These are phyloP conservation scores for Falco rusticolus DNA, from an alignment of 2,797 vertebrate genomes.

Conservation along the genomic window DNA sequence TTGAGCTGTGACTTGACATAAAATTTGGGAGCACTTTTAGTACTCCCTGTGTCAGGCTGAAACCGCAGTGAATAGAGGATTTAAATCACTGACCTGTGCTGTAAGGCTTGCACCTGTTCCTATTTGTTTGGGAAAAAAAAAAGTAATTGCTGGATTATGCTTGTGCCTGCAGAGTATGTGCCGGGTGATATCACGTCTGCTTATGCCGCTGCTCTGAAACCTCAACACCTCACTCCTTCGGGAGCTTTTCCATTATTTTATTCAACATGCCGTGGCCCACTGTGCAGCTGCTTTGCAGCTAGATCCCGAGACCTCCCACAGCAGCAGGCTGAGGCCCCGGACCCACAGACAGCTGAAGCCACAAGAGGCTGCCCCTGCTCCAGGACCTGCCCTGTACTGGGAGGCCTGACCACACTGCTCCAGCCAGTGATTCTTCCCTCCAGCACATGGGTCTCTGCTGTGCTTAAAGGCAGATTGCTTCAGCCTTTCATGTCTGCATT, in stretches of 20 bases:
- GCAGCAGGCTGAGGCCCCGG: not conserved
- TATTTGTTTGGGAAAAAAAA: not conserved
- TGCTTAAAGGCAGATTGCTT: not conserved
- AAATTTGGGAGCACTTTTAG: not conserved
- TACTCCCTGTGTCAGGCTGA: not conserved
- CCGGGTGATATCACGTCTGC: not conserved
- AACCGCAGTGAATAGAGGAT: not conserved
- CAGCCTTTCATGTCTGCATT: not conserved
- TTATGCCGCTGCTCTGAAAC: accelerated
- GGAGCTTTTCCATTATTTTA: not conserved
- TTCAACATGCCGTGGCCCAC: no score
- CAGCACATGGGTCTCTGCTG: not conserved
- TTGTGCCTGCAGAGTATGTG: not conserved
- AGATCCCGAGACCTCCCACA: accelerated
- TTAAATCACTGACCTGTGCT: not conserved
- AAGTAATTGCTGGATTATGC: not conserved
- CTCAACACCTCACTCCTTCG: not conserved
- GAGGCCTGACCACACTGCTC: not conserved
- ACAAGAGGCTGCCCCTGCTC: not conserved
- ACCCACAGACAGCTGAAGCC: not conserved
- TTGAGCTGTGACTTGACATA: not conserved
- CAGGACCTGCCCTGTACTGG: not conserved
- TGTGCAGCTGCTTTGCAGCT: not conserved
- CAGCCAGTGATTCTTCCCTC: accelerated
- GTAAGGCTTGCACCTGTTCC: not conserved